Base-by-base conservation (phyloP, 2,113 vertebrate genomes). In the Mesocricetus auratus region DNA sequence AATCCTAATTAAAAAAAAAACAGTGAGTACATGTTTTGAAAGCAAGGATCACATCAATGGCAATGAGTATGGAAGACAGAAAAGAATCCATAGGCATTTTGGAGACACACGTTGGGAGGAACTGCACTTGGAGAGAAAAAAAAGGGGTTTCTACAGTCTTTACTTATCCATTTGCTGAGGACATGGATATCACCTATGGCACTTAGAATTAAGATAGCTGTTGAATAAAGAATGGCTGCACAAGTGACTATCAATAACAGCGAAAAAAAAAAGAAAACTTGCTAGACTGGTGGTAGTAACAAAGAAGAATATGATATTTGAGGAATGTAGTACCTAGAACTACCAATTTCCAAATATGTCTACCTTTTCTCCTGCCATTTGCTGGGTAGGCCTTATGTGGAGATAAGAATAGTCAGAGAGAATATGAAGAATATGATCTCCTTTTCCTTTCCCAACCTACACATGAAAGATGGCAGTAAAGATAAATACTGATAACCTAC, bases 341-440 rank as follows among this genome's bases (percentile, higher is more conserved):
- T 42, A 16, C 26, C 26, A 15, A 73, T 62, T 15, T 42, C 45
- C 75, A 64, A 64, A n/a, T 11, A 75, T 10, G 10, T 89, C 60
- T 62, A 13, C n/a, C 69, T 47, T 42, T 85, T 83, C 60, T 89
- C 24, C 39, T 58, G 15, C 36, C 2, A 31, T n/a, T 53, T 15
- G 26, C 8, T 7, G 0, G 42, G 62, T 7, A 33, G 77, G 42
- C 3, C 39, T 0, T 36, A 3, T 2, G 42, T 24, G 39, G 1
- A 66, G 47, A 60, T 1, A 26, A 33, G 29, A 81, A 62, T 0
- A 3, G 64, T 33, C 81, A n/a, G 75, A 16, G 24, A 45, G 85
- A 39, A 31, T 33, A 66, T n/a, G 39, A 71, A 39, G n/a, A n/a
- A n/a, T n/a, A n/a, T n/a, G n/a, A n/a, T n/a, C 31, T 45, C 58